These are phyloP conservation scores for Labrus mixtus DNA, from an alignment of 2,113 vertebrate genomes.

Conservation along the genomic window DNA sequence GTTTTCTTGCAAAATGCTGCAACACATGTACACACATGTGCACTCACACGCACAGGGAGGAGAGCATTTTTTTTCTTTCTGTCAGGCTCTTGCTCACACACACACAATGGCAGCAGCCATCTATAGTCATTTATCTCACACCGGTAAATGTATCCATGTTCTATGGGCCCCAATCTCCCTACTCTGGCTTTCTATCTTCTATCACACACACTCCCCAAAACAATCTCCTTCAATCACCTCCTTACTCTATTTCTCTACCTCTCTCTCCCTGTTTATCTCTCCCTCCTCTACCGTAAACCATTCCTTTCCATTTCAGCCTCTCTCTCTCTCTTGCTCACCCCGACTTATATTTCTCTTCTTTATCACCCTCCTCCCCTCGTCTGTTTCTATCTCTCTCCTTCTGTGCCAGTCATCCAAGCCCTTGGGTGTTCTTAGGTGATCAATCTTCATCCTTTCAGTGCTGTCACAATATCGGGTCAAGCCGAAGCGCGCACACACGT, in stretches of 20 bases:
- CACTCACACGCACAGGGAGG: background rate
- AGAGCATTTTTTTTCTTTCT: constrained; percentile 14
- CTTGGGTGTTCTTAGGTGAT: constrained; percentile 78
- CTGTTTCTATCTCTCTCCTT: constrained; percentile 58
- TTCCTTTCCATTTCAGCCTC: constrained; percentile 47
- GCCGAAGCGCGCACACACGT: constrained; percentile 21
- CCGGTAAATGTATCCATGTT: constrained; percentile 75
- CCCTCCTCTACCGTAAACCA: constrained; percentile 71
- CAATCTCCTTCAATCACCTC: constrained; percentile 78
- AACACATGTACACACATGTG: constrained; percentile 39
- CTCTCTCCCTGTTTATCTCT: constrained; percentile 68
- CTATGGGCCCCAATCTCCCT: constrained; percentile 65
- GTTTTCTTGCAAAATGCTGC: constrained; percentile 50
- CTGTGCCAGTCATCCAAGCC: constrained; percentile 75
- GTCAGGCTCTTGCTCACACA: background rate
- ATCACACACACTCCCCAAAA: constrained; percentile 72
- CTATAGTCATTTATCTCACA: constrained; percentile 76
- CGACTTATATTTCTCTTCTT: constrained; percentile 67
- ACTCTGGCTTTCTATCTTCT: constrained; percentile 68
- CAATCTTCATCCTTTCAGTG: constrained; percentile 79
- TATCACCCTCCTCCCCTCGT: constrained; percentile 28
- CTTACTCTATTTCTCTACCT: constrained; percentile 60
- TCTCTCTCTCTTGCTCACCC: constrained; percentile 15
- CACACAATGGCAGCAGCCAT: constrained; percentile 49
- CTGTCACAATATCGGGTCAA: constrained; percentile 69